A percentile compares a stretch with the other conserved stretches of the same genome.
phyloP scores from a whole-genome alignment of 2,888 invertebrate species.

The Sipha maydis region DNA sequence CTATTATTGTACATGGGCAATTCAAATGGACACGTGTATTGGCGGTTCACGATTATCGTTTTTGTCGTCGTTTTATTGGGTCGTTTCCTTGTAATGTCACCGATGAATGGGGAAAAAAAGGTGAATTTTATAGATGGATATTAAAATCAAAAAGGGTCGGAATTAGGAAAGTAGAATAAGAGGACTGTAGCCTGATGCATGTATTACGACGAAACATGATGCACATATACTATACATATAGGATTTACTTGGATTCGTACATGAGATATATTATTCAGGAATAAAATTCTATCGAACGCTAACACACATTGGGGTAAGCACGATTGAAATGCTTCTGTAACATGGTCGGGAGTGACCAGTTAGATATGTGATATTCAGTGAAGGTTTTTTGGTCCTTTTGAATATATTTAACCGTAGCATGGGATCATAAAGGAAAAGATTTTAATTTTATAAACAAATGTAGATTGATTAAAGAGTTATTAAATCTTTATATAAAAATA shows the following conservation, averaged over 20 bases:
- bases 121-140: conserved; percentile 5
- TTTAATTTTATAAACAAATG: too few species aligned
- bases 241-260: neutral
- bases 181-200: neutral
- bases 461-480: too few species aligned
- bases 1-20: neutral
- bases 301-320: neutral
- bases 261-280: neutral
- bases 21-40: neutral
- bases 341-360: too few species aligned
- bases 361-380: too few species aligned
- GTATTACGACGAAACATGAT: neutral
- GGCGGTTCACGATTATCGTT: neutral
- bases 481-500: too few species aligned
- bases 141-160: conserved; percentile 12
- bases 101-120: neutral
- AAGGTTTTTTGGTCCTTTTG: too few species aligned
- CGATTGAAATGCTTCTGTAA: neutral
- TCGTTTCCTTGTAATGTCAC: neutral
- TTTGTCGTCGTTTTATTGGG: neutral
- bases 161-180: neutral
- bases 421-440: too few species aligned
- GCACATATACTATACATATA: neutral
- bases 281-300: neutral
- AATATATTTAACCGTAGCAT: too few species aligned